Base-by-base conservation (phyloP, 2,797 vertebrate species). In the Balearica regulorum region DNA sequence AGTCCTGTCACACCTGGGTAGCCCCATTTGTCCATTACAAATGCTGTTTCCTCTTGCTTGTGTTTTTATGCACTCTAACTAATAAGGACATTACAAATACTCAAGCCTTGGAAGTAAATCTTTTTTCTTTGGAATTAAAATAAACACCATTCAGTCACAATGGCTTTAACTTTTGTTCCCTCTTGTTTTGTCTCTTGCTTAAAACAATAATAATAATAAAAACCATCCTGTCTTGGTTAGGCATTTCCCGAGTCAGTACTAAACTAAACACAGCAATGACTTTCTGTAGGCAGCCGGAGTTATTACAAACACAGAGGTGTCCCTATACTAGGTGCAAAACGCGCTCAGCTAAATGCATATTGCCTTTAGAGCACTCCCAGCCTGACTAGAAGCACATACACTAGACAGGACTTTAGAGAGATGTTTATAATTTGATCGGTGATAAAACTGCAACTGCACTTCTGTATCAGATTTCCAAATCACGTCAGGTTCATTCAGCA, bases 131-230 rank as follows among this genome's bases (percentile, higher is more conserved):
- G 58, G 72, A 83, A 90, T 81, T 25, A 77, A 95, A 92, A 90
- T 62, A 92, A 96, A 83, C 62, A 87, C 16, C 18, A 39, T 53
- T 68, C 25, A 28, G 22, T 70, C 55, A 73, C 39, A 61, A 35
- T 22, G 53, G 48, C 55, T 79, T 87, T 55, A 85, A 60, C 48
- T 94, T 94, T 73, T 83, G 35, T 82, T 83, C 48, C 37, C 13
- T 53, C 33, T 91, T 94, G 62, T 80, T 97, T 95, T 93, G 84
- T 91, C 75, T 89, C 44, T 82, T 92, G 46, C 46, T 96, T 93
- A 68, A 92, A 89, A 73, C 35, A 90, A 57, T 3, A 85, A 79
- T 9, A 84, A 68, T 62, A 81, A 87, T 31, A 41, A 64, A 3
- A 0, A 28, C 49, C 43, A 54, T 55, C 58, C 28, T 44, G 35